Evolutionary conservation across 2,888 invertebrate genomes (phyloP), one percentile per base, ranked within the genome.

Genomic region (Schizaphis graminum): DNA sequence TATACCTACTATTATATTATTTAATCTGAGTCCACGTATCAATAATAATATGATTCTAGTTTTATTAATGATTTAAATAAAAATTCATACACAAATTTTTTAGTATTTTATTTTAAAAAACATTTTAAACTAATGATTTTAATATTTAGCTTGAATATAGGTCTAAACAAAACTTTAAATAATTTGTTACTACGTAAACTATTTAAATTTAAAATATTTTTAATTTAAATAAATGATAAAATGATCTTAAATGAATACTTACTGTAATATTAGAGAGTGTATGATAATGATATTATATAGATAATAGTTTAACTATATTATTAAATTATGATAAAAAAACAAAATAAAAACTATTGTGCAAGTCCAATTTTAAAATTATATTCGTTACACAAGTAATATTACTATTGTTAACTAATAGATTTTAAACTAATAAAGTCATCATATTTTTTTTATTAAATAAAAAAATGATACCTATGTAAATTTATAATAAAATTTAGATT

Each of bases 351-450:
- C 49, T 26, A 16, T 67, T 87, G 92, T 87, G 87, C 92, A 92
- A 92, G 92, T 92, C 61, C 41, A 92, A 92, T 92, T 91, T 87
- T 49, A 26, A 92, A 67, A 77, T 35, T 49, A 49, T 92, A 86
- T 87, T 92, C 61, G 5, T 93, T 93, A 93, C 89, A 93, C 93
- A 89, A 89, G n/a, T 88, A 28, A 67, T 44, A 53, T 77, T 21
- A 57, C 4, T 85, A 57, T 44, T 85, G n/a, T 57, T 47, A 35
- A 77, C 21, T 35, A 35, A 7, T 67, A 77, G 21, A 77, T 35
- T 77, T 10, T 67, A 13, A 67, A 67, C 67, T n/a, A 67, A 67
- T n/a, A n/a, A 61, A 11, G 35, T 77, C 1, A 35, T 67, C 16
- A n/a, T 7, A 67, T 77, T n/a, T 26, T 10, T 56, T 57, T 26